A percentile compares a stretch with the other conserved stretches of the same genome.
Evolutionary conservation across 2,888 invertebrate genomes (phyloP).

Genomic region (Agrochola lychnidis): DNA sequence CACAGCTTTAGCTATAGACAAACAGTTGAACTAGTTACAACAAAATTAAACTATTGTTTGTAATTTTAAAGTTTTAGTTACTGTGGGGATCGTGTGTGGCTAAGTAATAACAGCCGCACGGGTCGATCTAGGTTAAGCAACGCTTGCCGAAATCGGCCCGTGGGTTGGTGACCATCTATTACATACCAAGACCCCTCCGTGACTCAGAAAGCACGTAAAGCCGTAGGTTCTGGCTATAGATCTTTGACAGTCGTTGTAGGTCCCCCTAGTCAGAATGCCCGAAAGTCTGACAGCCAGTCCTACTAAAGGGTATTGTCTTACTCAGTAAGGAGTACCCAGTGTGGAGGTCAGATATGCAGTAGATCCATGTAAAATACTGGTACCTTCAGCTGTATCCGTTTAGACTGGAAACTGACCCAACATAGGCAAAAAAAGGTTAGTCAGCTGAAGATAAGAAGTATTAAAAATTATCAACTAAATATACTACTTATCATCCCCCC

Average conservation of each 20-base stretch:
- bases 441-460: neutral
- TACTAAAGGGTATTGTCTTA: neutral
- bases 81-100: neutral
- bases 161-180: neutral
- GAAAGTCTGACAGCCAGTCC: neutral
- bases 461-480: neutral
- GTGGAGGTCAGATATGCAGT: neutral
- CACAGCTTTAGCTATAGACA: conserved; percentile 79
- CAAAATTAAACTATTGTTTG: neutral
- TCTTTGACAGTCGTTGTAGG: neutral
- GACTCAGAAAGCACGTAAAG: neutral
- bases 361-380: neutral
- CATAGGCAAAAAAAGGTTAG: neutral
- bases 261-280: neutral
- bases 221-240: too few relatives aligned
- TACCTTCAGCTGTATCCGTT: neutral
- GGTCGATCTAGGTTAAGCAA: neutral
- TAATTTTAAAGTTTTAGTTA: neutral
- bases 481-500: neutral
- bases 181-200: neutral
- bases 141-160: neutral
- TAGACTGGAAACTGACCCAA: neutral
- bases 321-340: neutral
- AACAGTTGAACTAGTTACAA: conserved; percentile 48
- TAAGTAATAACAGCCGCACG: neutral